These are phyloP conservation scores for Pseudomyrmex concolor DNA, from an alignment of 1,140 invertebrate genomes.

Conservation along the genomic window DNA sequence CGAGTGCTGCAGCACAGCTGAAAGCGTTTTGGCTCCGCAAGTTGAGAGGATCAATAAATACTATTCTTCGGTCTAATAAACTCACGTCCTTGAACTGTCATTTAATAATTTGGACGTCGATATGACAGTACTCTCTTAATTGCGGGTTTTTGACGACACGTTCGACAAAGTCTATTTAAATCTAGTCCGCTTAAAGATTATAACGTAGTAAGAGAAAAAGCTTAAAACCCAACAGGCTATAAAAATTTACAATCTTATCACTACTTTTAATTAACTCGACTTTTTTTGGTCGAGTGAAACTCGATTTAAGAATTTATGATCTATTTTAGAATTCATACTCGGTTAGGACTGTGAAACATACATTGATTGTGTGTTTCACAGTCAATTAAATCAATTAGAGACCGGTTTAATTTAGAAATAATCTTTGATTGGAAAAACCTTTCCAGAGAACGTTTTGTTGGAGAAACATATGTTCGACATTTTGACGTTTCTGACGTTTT, in stretches of 20 bases:
- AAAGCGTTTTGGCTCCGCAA: constrained; percentile 18
- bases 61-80: constrained; percentile 38
- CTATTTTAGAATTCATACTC: no score
- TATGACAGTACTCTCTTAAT: neutral
- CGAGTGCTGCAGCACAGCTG: constrained; percentile 15
- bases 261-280: no score
- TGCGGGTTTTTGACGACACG: neutral
- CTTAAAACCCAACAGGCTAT: no score
- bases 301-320: no score
- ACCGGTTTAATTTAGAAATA: no score
- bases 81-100: constrained; percentile 40
- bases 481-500: neutral
- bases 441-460: neutral
- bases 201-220: neutral
- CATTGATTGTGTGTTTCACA: no score
- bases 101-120: constrained; percentile 23
- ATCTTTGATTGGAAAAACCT: neutral
- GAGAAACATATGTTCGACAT: neutral
- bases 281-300: no score
- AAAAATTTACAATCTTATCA: neutral
- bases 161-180: neutral
- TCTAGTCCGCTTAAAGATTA: neutral
- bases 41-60: constrained; percentile 41
- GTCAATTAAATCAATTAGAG: no score
- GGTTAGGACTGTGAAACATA: no score